Percentiles rank a stretch among this genome's conserved stretches.
Evolutionary conservation across 2,888 invertebrate species (phyloP).

Genomic region (Ochropleura plecta): DNA sequence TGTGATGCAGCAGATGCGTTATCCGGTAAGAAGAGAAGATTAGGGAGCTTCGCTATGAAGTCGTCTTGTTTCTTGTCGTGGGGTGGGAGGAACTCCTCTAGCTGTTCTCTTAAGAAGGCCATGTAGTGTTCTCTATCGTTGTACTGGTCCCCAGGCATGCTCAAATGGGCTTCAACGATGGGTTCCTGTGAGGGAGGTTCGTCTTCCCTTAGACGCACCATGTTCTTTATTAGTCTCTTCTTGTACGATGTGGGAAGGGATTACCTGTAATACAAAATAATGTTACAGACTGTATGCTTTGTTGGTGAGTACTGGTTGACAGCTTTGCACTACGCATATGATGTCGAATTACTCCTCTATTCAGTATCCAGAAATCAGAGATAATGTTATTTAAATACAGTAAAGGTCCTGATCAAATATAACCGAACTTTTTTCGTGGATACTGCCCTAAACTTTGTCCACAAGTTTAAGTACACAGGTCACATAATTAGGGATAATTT

Average conservation of each 20-base stretch:
- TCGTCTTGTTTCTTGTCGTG: slow-evolving; percentile 38
- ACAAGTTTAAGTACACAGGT: too few species aligned
- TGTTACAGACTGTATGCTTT: neutral
- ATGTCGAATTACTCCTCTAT: too few species aligned
- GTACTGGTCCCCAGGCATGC: neutral
- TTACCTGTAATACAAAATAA: slow-evolving; percentile 12
- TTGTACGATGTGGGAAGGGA: neutral
- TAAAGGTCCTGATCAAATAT: too few species aligned
- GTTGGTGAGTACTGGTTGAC: too few species aligned
- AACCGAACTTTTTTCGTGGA: too few species aligned
- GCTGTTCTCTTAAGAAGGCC: slow-evolving; percentile 4
- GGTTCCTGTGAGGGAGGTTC: neutral
- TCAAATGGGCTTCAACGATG: neutral
- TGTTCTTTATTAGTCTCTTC: neutral
- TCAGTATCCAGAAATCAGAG: too few species aligned
- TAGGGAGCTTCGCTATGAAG: slow-evolving; percentile 1
- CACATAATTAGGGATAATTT: too few species aligned
- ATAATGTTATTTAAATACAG: too few species aligned
- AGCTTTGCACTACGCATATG: too few species aligned
- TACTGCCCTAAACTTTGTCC: too few species aligned
- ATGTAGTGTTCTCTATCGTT: neutral
- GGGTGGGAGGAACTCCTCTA: slow-evolving; percentile 10
- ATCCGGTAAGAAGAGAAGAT: slow-evolving; percentile 5
- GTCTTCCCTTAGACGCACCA: slow-evolving; percentile 20
- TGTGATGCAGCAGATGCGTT: neutral